Evolutionary conservation across 2,797 vertebrate species (phyloP), one percentile per base, ranked within the genome.

Genomic region (Chloroceryle inda): DNA sequence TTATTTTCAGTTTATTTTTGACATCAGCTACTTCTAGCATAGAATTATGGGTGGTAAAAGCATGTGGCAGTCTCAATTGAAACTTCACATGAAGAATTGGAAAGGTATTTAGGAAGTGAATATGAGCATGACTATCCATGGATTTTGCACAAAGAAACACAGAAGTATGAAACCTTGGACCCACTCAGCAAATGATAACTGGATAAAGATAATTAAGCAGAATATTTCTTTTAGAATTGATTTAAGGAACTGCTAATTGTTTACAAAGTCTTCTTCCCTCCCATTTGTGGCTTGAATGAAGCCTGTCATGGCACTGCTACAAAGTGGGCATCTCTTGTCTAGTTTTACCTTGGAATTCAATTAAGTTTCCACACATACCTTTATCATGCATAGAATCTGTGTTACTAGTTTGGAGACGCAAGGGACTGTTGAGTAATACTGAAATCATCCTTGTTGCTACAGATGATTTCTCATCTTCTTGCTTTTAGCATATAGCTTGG

Each of bases 111-210:
- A n/a, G 27, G 26, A 90, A 12, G 68, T 75, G 58, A 26, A 7
- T 52, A 0, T 56, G 3, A 4, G 31, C 31, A 22, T 53, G 53
- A 22, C 33, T 62, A 0, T 75, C 24, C 8, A 3, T 5, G 4
- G 22, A 21, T 84, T 53, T 87, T 92, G 55, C 53, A 75, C 45
- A 67, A 88, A 63, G n/a, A 29, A 77, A 26, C 17, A 19, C 3
- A 20, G 53, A 75, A 58, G 53, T 75, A 13, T n/a, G 40, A 40
- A 81, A 61, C 37, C n/a, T 53, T 61, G 18, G 52, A 80, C 37
- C 27, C 15, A 22, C 63, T 91, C 8, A 19, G 45, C 29, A 50
- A 85, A 5, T 67, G 35, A n/a, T 85, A 72, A 78, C 8, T 9
- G 3, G 14, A 64, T 49, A 62, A 89, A 59, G 37, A 72, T 3